Evolutionary conservation across 2,888 invertebrate genomes (phyloP).

Genomic region (Portevinia maculata): DNA sequence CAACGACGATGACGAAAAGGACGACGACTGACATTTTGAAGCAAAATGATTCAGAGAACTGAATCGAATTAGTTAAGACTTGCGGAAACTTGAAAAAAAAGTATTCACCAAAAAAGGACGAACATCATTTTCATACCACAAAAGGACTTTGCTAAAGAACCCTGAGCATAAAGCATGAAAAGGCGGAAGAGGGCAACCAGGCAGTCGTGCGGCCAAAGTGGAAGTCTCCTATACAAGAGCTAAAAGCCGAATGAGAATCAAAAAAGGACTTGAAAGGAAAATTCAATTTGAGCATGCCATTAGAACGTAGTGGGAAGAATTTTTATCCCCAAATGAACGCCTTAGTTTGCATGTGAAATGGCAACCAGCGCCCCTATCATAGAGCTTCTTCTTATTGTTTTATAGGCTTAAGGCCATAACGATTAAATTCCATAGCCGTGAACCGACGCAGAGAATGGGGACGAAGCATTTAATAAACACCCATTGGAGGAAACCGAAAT

Average conservation of each 20-base stretch:
- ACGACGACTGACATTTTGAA: constrained; percentile 9
- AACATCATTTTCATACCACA: constrained; percentile 59
- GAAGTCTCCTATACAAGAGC: constrained; percentile 24
- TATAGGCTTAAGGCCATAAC: constrained; percentile 58
- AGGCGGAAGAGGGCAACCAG: constrained; percentile 4
- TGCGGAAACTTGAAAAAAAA: constrained; percentile 54
- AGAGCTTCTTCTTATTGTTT: constrained; percentile 41
- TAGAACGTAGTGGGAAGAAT: constrained; percentile 41
- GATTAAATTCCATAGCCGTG: constrained; percentile 36
- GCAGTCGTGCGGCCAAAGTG: no score
- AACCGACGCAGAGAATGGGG: neutral
- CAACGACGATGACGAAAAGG: constrained; percentile 13
- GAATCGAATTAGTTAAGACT: constrained; percentile 71
- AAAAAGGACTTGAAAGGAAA: constrained; percentile 57
- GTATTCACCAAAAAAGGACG: constrained; percentile 14
- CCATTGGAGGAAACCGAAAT: constrained; percentile 61
- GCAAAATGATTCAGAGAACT: constrained; percentile 38
- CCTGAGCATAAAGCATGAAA: constrained; percentile 39
- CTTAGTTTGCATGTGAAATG: constrained; percentile 50
- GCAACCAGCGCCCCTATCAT: constrained; percentile 2
- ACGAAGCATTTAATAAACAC: constrained; percentile 65
- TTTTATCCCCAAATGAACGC: constrained; percentile 7
- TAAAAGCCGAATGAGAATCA: constrained; percentile 42
- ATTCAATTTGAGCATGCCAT: constrained; percentile 73
- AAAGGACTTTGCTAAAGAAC: constrained; percentile 50